Conservation (phyloP, 2,797 vertebrate species). For the Benthosema pterotum region DNA sequence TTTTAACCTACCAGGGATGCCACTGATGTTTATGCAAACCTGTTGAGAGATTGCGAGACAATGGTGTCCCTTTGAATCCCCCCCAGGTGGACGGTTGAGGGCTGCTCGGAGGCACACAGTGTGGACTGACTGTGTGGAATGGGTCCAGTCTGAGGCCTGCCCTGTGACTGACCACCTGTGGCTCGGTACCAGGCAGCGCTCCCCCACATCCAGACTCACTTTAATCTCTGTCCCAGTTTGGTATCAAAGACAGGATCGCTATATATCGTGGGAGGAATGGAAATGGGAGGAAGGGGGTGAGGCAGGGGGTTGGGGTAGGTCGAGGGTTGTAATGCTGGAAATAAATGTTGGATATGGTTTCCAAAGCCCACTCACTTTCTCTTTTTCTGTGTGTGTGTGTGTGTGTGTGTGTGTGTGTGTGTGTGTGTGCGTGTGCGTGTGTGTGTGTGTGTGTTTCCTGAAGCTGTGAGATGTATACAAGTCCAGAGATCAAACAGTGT, state of each 20-base stretch:
- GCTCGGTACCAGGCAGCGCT: slow-evolving; percentile 70
- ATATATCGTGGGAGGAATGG: slow-evolving; percentile 59
- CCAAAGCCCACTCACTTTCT: slow-evolving; percentile 36
- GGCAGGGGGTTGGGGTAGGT: too few relatives aligned
- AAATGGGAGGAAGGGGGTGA: slow-evolving; percentile 16
- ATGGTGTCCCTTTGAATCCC: slow-evolving; percentile 43
- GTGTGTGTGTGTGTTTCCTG: slow-evolving; percentile 49
- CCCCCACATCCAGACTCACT: slow-evolving; percentile 59
- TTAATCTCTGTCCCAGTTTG: slow-evolving; percentile 76
- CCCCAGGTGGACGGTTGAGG: slow-evolving; percentile 44
- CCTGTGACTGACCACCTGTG: slow-evolving; percentile 74
- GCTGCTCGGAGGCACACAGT: slow-evolving; percentile 55
- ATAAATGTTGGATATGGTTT: slow-evolving; percentile 65
- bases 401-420: too few relatives aligned
- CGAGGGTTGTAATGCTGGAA: slow-evolving; percentile 32
- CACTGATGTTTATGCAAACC: slow-evolving; percentile 14
- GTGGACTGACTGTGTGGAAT: slow-evolving; percentile 84
- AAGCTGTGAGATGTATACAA: slow-evolving; percentile 68
- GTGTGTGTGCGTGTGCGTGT: not conserved
- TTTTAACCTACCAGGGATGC: too few relatives aligned
- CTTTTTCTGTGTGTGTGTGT: not conserved
- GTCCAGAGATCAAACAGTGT: slow-evolving; percentile 73
- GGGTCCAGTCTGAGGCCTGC: slow-evolving; percentile 73
- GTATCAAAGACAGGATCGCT: slow-evolving; percentile 71
- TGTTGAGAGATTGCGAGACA: slow-evolving; percentile 36